Conservation (phyloP, 2,797 vertebrate genomes). For the Ctenochaetus hawaiiensis region DNA sequence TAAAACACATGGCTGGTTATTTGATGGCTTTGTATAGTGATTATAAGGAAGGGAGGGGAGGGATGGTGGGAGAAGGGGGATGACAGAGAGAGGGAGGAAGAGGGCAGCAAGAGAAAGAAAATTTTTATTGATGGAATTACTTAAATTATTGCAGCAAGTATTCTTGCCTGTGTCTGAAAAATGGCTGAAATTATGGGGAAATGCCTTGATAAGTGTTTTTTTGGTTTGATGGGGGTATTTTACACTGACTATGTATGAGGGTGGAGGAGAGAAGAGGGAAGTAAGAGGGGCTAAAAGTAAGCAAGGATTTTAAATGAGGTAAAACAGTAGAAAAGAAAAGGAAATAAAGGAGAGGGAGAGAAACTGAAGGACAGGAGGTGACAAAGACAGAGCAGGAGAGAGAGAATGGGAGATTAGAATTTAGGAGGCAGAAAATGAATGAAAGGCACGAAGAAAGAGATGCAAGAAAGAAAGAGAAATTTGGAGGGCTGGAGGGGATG, state of each 20-base stretch:
- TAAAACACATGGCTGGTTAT: slow-evolving; percentile 80
- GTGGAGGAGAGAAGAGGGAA: neutral
- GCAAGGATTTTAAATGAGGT: slow-evolving; percentile 11
- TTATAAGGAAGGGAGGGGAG: slow-evolving; percentile 54
- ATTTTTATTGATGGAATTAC: slow-evolving; percentile 57
- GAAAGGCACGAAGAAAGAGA: slow-evolving; percentile 40
- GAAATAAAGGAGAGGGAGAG: neutral
- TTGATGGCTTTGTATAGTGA: slow-evolving; percentile 78
- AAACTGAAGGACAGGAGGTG: slow-evolving; percentile 42
- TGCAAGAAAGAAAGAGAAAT: slow-evolving; percentile 46
- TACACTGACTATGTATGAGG: slow-evolving; percentile 6
- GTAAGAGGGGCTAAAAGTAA: slow-evolving; percentile 10
- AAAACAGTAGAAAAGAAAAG: slow-evolving; percentile 14
- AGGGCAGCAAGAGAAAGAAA: slow-evolving; percentile 45
- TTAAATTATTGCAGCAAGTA: slow-evolving; percentile 44
- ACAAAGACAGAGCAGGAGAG: slow-evolving; percentile 29
- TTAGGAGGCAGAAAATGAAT: slow-evolving; percentile 44
- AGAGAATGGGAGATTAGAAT: slow-evolving; percentile 28
- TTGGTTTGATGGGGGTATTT: slow-evolving; percentile 12
- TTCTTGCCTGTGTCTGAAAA: neutral
- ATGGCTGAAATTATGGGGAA: neutral
- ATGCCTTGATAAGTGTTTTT: neutral
- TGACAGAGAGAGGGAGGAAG: slow-evolving; percentile 11
- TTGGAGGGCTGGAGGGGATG: slow-evolving; percentile 55
- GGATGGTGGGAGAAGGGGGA: neutral